Evolutionary conservation across 2,797 vertebrate species (phyloP).

Genomic region (Lycodopsis pacificus): DNA sequence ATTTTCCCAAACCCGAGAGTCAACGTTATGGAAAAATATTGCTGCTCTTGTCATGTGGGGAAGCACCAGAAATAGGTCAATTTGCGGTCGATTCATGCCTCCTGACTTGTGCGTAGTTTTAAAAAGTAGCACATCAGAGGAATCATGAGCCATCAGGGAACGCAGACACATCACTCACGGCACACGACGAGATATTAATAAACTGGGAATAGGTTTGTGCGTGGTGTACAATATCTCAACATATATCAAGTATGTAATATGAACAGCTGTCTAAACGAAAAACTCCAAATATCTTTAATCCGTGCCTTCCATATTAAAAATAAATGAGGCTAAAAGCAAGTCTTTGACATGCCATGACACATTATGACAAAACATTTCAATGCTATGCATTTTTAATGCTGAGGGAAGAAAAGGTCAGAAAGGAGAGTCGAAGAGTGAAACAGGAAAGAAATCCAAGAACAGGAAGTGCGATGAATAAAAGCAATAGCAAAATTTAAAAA

Average conservation of each 20-base stretch:
- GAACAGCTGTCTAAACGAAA: conserved; percentile 41
- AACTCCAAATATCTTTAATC: conserved; percentile 7
- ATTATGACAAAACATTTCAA: conserved; percentile 2
- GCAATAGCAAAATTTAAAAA: background rate
- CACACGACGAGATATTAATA: conserved; percentile 34
- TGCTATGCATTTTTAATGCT: too few species aligned
- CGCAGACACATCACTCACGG: conserved; percentile 18
- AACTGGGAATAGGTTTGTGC: conserved; percentile 29
- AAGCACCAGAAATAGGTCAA: conserved; percentile 66
- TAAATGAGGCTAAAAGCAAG: conserved; percentile 16
- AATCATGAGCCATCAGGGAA: conserved; percentile 31
- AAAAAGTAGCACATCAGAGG: conserved; percentile 43
- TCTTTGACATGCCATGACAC: conserved; percentile 25
- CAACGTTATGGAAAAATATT: conserved; percentile 35
- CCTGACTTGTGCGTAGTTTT: conserved; percentile 40
- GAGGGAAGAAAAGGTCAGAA: background rate
- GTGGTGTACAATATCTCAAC: conserved; percentile 23
- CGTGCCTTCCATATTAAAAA: conserved; percentile 22
- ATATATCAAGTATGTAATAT: conserved; percentile 17
- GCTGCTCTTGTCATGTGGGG: conserved; percentile 50
- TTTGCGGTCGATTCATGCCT: conserved; percentile 46
- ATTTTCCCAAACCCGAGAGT: conserved; percentile 38
- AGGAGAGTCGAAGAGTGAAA: background rate
- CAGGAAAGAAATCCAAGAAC: background rate
- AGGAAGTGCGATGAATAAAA: background rate